phyloP scores from a whole-genome alignment of 1,140 invertebrate genomes.

The Bombus consobrinus region DNA sequence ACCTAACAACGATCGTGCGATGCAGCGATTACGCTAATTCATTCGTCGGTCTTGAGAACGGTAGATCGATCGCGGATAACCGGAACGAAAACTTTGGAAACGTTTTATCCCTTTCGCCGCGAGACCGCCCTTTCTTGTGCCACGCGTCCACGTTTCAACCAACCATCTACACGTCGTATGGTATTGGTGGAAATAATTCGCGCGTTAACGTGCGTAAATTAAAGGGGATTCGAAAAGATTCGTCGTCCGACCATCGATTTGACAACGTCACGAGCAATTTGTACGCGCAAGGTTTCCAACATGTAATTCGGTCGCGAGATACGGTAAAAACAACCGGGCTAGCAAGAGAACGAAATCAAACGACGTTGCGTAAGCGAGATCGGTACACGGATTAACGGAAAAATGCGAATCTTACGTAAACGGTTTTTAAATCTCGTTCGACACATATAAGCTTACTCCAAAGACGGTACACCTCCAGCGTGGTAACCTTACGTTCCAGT shows the following conservation, averaged over 20 bases:
- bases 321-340: not conserved
- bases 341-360: slow-evolving; percentile 17
- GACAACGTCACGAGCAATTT: not conserved
- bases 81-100: not conserved
- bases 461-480: slow-evolving; percentile 7
- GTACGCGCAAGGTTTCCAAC: not conserved
- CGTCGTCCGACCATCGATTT: not conserved
- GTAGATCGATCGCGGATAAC: not conserved
- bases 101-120: not conserved
- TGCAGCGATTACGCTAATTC: slow-evolving; percentile 15
- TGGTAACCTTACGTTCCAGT: slow-evolving; percentile 19
- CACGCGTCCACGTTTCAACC: not conserved
- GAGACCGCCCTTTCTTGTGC: not conserved
- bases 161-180: too few relatives aligned
- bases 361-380: slow-evolving; percentile 4
- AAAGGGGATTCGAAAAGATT: not conserved
- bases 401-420: slow-evolving; percentile 42
- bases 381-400: not conserved
- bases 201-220: too few relatives aligned
- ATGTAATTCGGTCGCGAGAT: not conserved
- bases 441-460: slow-evolving; percentile 25
- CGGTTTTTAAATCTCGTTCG: slow-evolving; percentile 12
- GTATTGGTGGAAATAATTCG: too few relatives aligned
- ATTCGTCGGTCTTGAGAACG: not conserved
- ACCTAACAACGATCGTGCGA: not conserved